Percentiles rank a stretch among this genome's conserved stretches.
These are phyloP conservation scores for Prietella phreatophila DNA, from an alignment of 2,113 vertebrate species.

Conservation along the genomic window DNA sequence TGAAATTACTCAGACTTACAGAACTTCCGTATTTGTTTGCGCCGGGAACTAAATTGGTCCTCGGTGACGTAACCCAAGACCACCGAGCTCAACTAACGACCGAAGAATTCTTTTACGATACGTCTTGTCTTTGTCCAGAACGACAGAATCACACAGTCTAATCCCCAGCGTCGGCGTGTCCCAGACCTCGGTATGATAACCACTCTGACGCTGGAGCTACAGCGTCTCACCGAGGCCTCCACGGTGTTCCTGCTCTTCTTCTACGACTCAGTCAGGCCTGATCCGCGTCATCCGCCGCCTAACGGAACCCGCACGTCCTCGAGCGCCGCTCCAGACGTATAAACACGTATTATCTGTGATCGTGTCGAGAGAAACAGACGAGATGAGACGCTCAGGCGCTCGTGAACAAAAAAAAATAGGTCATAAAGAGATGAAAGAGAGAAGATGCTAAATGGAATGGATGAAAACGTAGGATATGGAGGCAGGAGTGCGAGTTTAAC, in stretches of 20 bases:
- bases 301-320: neutral
- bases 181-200: neutral
- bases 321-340: neutral
- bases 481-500: slow-evolving; percentile 1
- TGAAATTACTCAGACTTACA: neutral
- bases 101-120: neutral
- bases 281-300: neutral
- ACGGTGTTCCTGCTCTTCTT: neutral
- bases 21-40: neutral
- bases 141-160: neutral
- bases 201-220: neutral
- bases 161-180: neutral
- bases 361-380: neutral
- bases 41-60: neutral
- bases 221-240: slow-evolving; percentile 5
- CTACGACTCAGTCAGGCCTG: neutral
- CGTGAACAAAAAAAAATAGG: slow-evolving; percentile 10
- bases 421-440: neutral
- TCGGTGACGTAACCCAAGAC: neutral
- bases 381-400: neutral
- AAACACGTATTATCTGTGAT: neutral
- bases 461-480: slow-evolving; percentile 14
- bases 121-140: neutral
- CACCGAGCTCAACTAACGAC: neutral
- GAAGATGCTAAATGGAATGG: neutral